Evolutionary conservation across 2,888 invertebrate species (phyloP), one percentile per base, ranked within the genome.

Genomic region (Teinopalpus imperialis): DNA sequence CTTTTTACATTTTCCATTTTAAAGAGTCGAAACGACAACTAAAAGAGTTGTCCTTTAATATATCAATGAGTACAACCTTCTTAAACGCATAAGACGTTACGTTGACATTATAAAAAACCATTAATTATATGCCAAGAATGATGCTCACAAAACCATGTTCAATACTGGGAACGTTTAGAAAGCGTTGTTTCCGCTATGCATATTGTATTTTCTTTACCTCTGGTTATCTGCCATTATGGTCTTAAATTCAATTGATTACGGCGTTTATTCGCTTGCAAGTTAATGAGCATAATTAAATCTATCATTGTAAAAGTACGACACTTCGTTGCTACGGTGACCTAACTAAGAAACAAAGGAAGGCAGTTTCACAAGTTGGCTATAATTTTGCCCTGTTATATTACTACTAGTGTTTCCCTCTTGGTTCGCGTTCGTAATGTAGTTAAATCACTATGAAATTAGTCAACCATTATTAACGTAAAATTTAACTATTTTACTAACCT

Each of bases 111-210:
- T n/a, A n/a, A n/a, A n/a, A n/a, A n/a, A n/a, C n/a, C n/a, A n/a
- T n/a, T n/a, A n/a, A 20, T 14, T 16, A 8, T 20, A 20, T 6
- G 9, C 3, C 8, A 26, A 10, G 24, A 43, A 35, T 43, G 20
- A 27, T 27, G 2, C 13, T 27, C 12, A 21, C 5, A 35, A 43
- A 43, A 43, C 8, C 3, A 12, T 29, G 21, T 23, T 9, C 12
- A 48, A 40, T 43, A 16, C 30, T 39, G 34, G 32, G 59, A 65
- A 65, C 60, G 57, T 53, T 61, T 69, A 69, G 73, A 78, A 78
- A 78, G 72, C 63, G 50, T 56, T 59, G 57, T 59, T 49, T 76
- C 69, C 73, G 61, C 61, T 55, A 51, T 60, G 62, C 59, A 62
- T 62, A 63, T 63, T 66, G 66, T 60, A 51, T 63, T 67, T 66